Conservation (phyloP, 2,888 invertebrate species). For the Oeneis ivallda region DNA sequence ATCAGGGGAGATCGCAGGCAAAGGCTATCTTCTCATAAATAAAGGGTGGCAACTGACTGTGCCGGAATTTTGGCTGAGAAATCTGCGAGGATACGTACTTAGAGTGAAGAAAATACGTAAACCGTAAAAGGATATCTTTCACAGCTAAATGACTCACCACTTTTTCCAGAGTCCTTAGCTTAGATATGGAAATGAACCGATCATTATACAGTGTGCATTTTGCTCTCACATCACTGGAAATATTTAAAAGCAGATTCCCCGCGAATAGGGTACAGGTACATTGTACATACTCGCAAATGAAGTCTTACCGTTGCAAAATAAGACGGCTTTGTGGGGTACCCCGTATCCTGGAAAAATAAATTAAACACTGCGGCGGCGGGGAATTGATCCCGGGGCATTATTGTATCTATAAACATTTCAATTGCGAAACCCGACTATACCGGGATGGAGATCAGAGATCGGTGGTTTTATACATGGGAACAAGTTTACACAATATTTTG, state of each 20-base stretch:
- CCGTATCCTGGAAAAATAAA: constrained; percentile 62
- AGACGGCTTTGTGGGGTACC: constrained; percentile 31
- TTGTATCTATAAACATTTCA: constrained; percentile 78
- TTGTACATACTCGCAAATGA: constrained; percentile 40
- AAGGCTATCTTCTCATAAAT: too few species aligned
- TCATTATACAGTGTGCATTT: too few species aligned
- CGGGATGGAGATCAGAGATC: constrained; percentile 37
- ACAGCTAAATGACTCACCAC: too few species aligned
- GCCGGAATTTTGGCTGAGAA: too few species aligned
- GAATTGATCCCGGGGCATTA: constrained; percentile 73
- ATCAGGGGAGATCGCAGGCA: too few species aligned
- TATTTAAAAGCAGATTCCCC: not conserved
- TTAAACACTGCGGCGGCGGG: constrained; percentile 60
- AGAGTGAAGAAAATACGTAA: too few species aligned
- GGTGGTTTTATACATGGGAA: constrained; percentile 1
- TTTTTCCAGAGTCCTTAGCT: too few species aligned
- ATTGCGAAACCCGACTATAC: constrained; percentile 56
- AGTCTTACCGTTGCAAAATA: constrained; percentile 44
- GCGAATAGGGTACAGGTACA: not conserved
- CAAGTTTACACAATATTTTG: not conserved
- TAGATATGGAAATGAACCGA: too few species aligned
- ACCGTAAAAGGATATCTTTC: too few species aligned
- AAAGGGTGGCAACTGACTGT: too few species aligned
- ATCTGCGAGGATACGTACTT: too few species aligned
- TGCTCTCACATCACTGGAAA: not conserved